Percentiles rank a stretch among this genome's conserved stretches.
Conservation (phyloP, 2,888 invertebrate genomes). For the Thecocarcelia acutangulata region DNA sequence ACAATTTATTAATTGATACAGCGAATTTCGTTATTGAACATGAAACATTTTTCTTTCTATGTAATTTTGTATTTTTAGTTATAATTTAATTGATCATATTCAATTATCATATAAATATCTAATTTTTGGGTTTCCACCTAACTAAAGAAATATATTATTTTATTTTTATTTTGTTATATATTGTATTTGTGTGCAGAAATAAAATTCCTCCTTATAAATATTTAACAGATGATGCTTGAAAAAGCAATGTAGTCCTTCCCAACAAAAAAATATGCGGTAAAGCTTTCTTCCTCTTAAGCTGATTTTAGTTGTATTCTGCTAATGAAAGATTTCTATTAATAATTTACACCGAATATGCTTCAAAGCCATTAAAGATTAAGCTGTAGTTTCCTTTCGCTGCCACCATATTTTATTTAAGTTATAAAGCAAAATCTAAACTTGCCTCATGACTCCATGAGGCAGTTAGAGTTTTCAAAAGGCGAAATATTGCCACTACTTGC, state of each 20-base stretch:
- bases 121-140: too few species aligned
- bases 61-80: too few species aligned
- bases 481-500: constrained; percentile 14
- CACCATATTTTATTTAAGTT: constrained; percentile 31
- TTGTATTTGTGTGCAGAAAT: too few species aligned
- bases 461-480: constrained; percentile 32
- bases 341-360: constrained; percentile 9
- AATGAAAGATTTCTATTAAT: constrained; percentile 34
- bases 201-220: not conserved
- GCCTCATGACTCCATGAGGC: constrained; percentile 3
- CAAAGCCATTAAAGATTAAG: constrained; percentile 10
- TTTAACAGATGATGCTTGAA: too few species aligned
- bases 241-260: not conserved
- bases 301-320: constrained; percentile 16
- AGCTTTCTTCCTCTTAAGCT: not conserved
- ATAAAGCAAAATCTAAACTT: constrained; percentile 22
- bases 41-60: too few species aligned
- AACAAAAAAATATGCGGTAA: not conserved
- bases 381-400: constrained; percentile 1
- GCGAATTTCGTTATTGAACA: too few species aligned
- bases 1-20: too few species aligned
- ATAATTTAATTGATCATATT: too few species aligned
- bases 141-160: too few species aligned
- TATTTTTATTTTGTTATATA: too few species aligned
- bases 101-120: too few species aligned